phyloP scores from a whole-genome alignment of 2,888 invertebrate genomes.

The Lamellibrachia columna region DNA sequence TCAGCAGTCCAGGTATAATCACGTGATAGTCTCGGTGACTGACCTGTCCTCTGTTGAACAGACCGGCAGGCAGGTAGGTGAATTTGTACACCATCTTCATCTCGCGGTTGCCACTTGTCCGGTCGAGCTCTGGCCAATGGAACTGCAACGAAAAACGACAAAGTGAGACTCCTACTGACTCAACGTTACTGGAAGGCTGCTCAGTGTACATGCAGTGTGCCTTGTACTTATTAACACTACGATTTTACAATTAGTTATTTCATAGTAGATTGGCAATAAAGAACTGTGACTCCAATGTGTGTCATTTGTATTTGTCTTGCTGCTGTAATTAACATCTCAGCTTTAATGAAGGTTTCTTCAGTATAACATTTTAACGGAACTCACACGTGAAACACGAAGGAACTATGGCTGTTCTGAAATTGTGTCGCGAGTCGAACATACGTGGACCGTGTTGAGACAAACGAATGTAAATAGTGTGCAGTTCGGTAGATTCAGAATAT shows the following conservation, averaged over 20 bases:
- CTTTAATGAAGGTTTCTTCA: no score
- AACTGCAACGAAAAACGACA: constrained; percentile 20
- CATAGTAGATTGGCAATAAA: background rate
- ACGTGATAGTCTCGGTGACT: constrained; percentile 16
- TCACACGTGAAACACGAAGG: no score
- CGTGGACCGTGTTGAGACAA: no score
- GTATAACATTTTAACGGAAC: no score
- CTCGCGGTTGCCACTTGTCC: background rate
- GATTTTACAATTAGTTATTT: background rate
- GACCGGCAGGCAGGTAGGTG: constrained; percentile 63
- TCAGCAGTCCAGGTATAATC: no score
- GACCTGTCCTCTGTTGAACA: constrained; percentile 64
- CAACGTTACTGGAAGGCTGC: background rate
- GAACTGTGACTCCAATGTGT: background rate
- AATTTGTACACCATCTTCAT: constrained; percentile 61
- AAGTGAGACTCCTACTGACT: background rate
- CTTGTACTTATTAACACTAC: background rate
- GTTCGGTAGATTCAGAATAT: background rate
- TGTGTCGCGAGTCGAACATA: no score
- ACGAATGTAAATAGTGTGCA: no score
- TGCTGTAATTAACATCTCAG: no score
- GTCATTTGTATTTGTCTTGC: background rate
- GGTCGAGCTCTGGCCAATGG: constrained; percentile 28
- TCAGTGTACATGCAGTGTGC: background rate
- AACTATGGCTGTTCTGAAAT: no score